These are phyloP conservation scores for Sapajus apella DNA, from an alignment of 2,113 vertebrate genomes.

Conservation along the genomic window DNA sequence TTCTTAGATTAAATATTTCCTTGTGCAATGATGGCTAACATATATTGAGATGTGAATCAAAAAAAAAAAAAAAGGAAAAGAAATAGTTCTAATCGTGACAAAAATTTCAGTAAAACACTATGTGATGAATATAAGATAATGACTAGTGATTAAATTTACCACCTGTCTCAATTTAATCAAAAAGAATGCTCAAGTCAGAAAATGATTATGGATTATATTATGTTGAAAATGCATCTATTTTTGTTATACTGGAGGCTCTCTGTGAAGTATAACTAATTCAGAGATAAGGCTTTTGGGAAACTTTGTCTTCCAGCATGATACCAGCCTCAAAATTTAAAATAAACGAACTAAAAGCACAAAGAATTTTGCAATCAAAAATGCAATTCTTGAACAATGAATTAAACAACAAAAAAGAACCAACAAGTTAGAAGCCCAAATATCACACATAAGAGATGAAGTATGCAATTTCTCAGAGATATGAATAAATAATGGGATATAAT, in stretches of 20 bases:
- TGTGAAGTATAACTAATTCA: background rate
- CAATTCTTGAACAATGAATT: background rate
- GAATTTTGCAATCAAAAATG: background rate
- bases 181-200: slow-evolving; percentile 44
- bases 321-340: background rate
- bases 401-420: background rate
- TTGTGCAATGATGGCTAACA: background rate
- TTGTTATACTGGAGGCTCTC: background rate
- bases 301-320: background rate
- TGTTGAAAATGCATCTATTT: background rate
- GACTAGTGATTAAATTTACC: slow-evolving; percentile 55
- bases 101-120: slow-evolving; percentile 38
- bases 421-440: background rate
- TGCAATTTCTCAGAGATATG: background rate
- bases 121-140: slow-evolving; percentile 54
- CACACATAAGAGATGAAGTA: background rate
- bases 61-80: background rate
- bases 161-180: slow-evolving; percentile 59
- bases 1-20: slow-evolving; percentile 56
- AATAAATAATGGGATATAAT: background rate
- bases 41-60: background rate
- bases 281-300: background rate
- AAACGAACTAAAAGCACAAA: background rate
- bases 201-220: slow-evolving; percentile 7
- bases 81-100: slow-evolving; percentile 41